These are phyloP conservation scores for Cataglyphis cursor DNA, from an alignment of 2,888 invertebrate genomes.

Conservation along the genomic window DNA sequence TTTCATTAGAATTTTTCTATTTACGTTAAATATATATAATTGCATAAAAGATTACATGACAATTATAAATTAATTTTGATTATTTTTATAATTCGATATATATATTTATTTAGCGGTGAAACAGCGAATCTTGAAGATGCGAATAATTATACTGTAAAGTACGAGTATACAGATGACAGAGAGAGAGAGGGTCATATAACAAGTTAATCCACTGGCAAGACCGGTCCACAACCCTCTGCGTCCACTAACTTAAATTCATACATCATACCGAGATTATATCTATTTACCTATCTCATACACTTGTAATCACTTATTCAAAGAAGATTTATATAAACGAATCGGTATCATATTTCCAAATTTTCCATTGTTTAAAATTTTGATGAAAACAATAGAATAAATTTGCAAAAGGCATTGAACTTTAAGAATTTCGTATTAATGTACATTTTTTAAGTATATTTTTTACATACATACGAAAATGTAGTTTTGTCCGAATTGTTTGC, in stretches of 20 bases:
- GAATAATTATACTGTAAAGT: slow-evolving; percentile 15
- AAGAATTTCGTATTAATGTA: background rate
- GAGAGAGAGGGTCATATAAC: slow-evolving; percentile 22
- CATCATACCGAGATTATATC: background rate
- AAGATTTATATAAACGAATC: slow-evolving; percentile 29
- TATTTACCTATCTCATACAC: background rate
- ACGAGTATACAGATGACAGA: slow-evolving; percentile 19
- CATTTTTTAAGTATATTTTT: slow-evolving; percentile 22
- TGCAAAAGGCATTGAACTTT: slow-evolving; percentile 13
- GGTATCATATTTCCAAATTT: background rate
- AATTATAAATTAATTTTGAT: background rate
- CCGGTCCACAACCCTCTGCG: background rate
- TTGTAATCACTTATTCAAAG: slow-evolving; percentile 16
- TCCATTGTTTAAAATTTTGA: slow-evolving; percentile 13
- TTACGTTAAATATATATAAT: background rate
- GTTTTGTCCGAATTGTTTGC: background rate
- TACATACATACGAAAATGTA: background rate
- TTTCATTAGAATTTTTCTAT: background rate
- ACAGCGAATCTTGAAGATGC: slow-evolving; percentile 1
- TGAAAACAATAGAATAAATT: slow-evolving; percentile 1
- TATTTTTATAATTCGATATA: background rate
- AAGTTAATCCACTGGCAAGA: slow-evolving; percentile 25
- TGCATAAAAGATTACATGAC: background rate
- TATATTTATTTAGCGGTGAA: background rate
- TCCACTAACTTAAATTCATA: slow-evolving; percentile 17